Base-by-base conservation (phyloP, 2,888 invertebrate genomes). In the Stictocephala bisonia region DNA sequence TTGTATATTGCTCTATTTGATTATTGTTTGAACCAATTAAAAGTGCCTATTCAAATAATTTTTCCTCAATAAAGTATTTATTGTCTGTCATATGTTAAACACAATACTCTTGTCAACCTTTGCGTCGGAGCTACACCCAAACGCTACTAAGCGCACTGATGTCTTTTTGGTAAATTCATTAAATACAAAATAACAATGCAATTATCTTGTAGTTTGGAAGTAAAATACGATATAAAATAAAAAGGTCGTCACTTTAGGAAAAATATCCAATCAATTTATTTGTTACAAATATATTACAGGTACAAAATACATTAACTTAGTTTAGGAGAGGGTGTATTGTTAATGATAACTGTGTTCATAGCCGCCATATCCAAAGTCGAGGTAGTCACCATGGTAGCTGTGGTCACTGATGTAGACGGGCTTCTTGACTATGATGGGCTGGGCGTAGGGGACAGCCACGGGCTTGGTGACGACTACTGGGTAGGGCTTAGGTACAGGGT, bases 401-500 rank as follows among this genome's bases (percentile, higher is more conserved):
- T 60, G 60, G 40, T 60, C 60, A 29, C 60, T 60, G 60, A 60
- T 40, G 60, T 35, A 40, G 35, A 60, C 60, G 60, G 60, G 60
- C 40, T 60, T 60, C 35, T 60, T 31, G 22, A 60, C 60, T 3
- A 60, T 40, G 20, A 60, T 40, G 60, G 60, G 60, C 40, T 60
- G 60, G 22, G 60, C 35, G 60, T 60, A 60, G 60, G 60, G 60
- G 79, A 81, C 60, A 27, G 60, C 60, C 1, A 60, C 60, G 60
- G 60, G 60, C 40, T 60, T 60, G 60, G 31, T 27, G 18, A 60
- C 40, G 40, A 20, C 18, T 20, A 35, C 60, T 31, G 77, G 77
- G 60, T 75, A 75, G 44, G 76, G 75, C 20, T 86, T 84, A 60
- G 77, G 74, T n/a, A 79, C 78, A 13, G 79, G 76, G 9, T 78